Percentiles rank a stretch among this genome's conserved stretches.
These are phyloP conservation scores for Mirza zaza DNA, from an alignment of 2,113 vertebrate species.

Conservation along the genomic window DNA sequence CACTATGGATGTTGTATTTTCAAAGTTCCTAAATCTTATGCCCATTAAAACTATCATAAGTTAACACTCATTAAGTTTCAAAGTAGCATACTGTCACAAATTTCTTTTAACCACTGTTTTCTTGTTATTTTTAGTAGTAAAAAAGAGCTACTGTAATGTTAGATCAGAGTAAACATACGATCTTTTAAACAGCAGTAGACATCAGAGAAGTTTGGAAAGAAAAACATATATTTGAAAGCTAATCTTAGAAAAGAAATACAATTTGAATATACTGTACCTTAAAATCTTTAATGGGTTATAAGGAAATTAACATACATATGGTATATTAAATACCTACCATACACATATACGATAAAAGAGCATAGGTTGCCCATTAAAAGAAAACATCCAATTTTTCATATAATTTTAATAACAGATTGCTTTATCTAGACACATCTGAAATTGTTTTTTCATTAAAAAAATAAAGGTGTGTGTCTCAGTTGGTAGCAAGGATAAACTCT, in stretches of 20 bases:
- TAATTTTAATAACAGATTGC: not conserved
- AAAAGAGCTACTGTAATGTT: not conserved
- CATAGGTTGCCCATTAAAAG: not conserved
- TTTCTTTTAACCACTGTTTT: not conserved
- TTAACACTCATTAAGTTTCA: conserved; percentile 1
- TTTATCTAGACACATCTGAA: not conserved
- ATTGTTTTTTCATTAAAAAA: conserved; percentile 24
- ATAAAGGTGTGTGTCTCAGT: not conserved
- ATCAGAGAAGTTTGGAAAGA: not conserved
- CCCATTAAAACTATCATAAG: not conserved
- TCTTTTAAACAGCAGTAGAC: not conserved
- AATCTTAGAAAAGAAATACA: not conserved
- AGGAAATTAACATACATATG: not conserved
- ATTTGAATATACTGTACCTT: not conserved
- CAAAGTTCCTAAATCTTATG: not conserved
- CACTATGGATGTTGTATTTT: not conserved
- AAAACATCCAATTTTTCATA: not conserved
- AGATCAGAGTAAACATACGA: not conserved
- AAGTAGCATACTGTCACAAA: not conserved
- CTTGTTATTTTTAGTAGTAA: conserved; percentile 4
- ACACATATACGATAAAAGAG: not conserved
- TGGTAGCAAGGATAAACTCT: not conserved
- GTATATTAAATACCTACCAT: not conserved
- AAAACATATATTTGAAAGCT: not conserved
- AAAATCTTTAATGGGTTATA: not conserved